Conservation (phyloP, 2,888 invertebrate genomes). For the Galeopsomyia nigrocyanea region DNA sequence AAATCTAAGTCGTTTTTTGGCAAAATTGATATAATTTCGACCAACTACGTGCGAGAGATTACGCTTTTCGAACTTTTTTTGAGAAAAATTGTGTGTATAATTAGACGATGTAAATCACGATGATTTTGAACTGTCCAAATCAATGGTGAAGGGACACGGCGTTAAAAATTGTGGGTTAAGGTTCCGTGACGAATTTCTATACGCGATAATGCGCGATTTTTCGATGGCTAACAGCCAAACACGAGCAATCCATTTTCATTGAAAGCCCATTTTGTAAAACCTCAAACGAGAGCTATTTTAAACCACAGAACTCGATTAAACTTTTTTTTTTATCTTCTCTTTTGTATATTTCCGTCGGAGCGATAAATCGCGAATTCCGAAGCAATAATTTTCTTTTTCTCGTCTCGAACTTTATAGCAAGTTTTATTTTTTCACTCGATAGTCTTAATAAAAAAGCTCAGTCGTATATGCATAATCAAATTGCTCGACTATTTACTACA, state of each 20-base stretch:
- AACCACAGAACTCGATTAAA: background rate
- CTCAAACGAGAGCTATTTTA: constrained; percentile 1
- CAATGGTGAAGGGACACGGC: background rate
- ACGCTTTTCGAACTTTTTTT: no score
- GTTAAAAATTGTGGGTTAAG: constrained; percentile 26
- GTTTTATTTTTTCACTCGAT: background rate
- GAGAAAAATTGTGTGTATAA: no score
- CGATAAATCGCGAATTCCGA: no score
- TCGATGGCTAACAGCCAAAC: constrained; percentile 31
- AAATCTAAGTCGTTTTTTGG: no score
- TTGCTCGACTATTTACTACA: constrained; percentile 14
- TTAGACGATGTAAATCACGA: no score
- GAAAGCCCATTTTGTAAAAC: constrained; percentile 5
- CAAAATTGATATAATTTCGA: no score
- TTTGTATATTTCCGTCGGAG: no score
- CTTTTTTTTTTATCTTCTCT: background rate
- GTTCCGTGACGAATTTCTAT: background rate
- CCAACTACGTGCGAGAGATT: no score
- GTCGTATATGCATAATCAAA: constrained; percentile 6
- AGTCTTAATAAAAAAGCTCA: background rate
- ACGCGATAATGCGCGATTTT: constrained; percentile 17
- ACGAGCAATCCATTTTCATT: constrained; percentile 24
- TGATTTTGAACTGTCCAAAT: no score
- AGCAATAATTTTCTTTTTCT: no score
- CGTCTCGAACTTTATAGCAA: no score